Percentiles rank a stretch among this genome's conserved stretches.
phyloP scores from a whole-genome alignment of 1,140 invertebrate genomes.

The Brachionus paranguensis region DNA sequence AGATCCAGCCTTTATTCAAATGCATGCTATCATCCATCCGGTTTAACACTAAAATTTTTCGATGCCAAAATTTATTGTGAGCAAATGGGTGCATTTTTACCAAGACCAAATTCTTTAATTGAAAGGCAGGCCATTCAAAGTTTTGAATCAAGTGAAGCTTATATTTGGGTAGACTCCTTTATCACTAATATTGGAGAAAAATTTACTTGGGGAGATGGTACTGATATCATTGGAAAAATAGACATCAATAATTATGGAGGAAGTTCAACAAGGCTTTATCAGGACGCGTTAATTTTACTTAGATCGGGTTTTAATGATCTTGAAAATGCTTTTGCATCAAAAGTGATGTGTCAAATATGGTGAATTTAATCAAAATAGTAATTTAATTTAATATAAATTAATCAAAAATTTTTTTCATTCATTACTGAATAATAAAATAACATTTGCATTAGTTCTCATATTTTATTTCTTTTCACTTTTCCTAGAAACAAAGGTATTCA shows the following conservation, averaged over 20 bases:
- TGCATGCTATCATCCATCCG: background rate
- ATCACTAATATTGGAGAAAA: background rate
- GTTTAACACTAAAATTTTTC: background rate
- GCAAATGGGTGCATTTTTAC: background rate
- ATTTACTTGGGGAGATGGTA: background rate
- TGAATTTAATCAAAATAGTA: too few relatives aligned
- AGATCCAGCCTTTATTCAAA: background rate
- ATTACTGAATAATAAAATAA: too few relatives aligned
- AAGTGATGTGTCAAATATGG: background rate
- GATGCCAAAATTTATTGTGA: background rate
- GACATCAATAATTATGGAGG: background rate
- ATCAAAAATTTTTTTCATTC: too few relatives aligned
- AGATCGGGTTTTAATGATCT: background rate
- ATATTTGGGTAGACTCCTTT: background rate
- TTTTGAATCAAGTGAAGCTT: background rate
- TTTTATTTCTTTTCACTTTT: too few relatives aligned
- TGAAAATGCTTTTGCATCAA: background rate
- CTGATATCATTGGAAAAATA: background rate
- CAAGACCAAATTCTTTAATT: background rate
- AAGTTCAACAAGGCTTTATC: background rate
- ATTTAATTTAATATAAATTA: too few relatives aligned
- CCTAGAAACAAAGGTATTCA: too few relatives aligned
- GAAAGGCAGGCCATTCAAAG: background rate
- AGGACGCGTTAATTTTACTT: background rate
- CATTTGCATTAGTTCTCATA: too few relatives aligned